These are phyloP conservation scores for Prietella phreatophila DNA, from an alignment of 2,113 vertebrate genomes.

Conservation along the genomic window DNA sequence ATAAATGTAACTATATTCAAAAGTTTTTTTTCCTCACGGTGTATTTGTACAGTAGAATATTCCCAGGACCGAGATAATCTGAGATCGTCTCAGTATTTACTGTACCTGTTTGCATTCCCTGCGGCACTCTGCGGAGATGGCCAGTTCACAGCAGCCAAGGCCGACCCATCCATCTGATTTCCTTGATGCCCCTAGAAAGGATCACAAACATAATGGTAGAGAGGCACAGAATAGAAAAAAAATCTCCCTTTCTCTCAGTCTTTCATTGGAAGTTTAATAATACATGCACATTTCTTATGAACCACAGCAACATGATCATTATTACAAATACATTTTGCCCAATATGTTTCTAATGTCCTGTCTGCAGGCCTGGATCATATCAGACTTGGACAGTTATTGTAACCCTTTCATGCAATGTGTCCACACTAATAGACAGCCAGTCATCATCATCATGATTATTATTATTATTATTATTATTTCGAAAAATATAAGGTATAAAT, in stretches of 20 bases:
- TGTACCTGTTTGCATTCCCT: constrained; percentile 86
- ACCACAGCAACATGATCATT: constrained; percentile 6
- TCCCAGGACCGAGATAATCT: neutral
- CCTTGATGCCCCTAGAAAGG: constrained; percentile 80
- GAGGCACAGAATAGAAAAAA: neutral
- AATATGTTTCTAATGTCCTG: constrained; percentile 34
- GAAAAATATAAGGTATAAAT: too few relatives aligned
- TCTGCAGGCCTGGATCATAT: constrained; percentile 10
- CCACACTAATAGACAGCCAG: too few relatives aligned
- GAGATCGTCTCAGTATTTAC: constrained; percentile 57
- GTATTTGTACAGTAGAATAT: neutral
- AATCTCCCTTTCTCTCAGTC: neutral
- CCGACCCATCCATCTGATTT: constrained; percentile 97
- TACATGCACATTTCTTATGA: constrained; percentile 3
- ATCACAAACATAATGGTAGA: constrained; percentile 7
- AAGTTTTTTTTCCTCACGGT: neutral
- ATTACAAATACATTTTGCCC: constrained; percentile 12
- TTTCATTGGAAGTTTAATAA: constrained; percentile 10
- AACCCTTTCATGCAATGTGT: too few relatives aligned
- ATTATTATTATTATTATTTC: too few relatives aligned
- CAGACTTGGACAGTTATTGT: constrained; percentile 17
- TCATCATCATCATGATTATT: too few relatives aligned
- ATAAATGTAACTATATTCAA: neutral
- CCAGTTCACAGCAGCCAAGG: constrained; percentile 94
- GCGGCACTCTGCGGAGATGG: constrained; percentile 90